These are phyloP conservation scores for Catostomus latipinnis DNA, from an alignment of 2,797 vertebrate species.

Conservation along the genomic window DNA sequence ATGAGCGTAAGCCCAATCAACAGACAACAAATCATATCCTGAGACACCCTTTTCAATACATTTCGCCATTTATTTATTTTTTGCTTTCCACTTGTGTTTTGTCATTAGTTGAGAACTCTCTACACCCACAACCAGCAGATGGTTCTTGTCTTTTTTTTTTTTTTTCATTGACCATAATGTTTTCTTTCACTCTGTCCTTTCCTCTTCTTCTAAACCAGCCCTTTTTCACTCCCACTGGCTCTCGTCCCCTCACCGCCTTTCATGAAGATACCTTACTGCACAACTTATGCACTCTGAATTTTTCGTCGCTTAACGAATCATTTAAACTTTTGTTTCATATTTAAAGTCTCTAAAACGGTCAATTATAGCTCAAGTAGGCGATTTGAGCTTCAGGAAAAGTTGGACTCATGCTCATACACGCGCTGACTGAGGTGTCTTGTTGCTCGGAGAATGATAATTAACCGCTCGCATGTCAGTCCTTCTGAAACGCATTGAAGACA, in stretches of 20 bases:
- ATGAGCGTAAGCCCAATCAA: constrained; percentile 12
- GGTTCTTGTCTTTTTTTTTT: constrained; percentile 58
- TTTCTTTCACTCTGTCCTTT: constrained; percentile 53
- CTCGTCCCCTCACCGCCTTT: constrained; percentile 47
- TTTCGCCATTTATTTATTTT: neutral
- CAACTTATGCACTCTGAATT: constrained; percentile 24
- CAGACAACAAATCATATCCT: neutral
- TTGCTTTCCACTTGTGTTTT: neutral
- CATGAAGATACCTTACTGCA: constrained; percentile 46
- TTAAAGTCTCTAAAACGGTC: neutral
- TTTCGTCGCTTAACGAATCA: neutral
- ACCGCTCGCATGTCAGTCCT: constrained; percentile 26
- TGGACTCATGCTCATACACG: constrained; percentile 11
- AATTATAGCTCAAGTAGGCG: neutral
- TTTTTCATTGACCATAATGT: constrained; percentile 47
- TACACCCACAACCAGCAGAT: constrained; percentile 61
- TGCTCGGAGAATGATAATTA: neutral
- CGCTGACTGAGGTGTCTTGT: neutral
- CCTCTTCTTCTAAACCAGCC: constrained; percentile 55
- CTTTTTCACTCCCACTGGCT: constrained; percentile 51
- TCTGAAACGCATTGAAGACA: constrained; percentile 9
- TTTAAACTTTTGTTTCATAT: neutral
- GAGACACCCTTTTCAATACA: neutral
- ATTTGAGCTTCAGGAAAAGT: constrained; percentile 21
- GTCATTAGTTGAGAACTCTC: constrained; percentile 13